A percentile compares a stretch with the other conserved stretches of the same genome.
These are phyloP conservation scores for Agrypnus murinus DNA, from an alignment of 2,888 invertebrate genomes.

Conservation along the genomic window DNA sequence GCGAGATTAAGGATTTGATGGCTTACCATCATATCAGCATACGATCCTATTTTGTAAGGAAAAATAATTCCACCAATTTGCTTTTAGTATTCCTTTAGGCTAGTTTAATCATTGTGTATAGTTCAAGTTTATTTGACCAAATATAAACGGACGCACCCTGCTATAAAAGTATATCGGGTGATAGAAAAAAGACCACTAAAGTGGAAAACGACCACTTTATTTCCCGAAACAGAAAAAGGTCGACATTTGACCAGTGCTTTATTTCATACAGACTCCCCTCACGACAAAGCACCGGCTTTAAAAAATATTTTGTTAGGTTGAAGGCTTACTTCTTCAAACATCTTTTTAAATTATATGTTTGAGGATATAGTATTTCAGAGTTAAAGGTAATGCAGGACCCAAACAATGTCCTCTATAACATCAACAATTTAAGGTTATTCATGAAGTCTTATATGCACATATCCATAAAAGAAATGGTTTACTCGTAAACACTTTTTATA, in stretches of 20 bases:
- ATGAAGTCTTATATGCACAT: too few relatives aligned
- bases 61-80: constrained; percentile 26
- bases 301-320: constrained; percentile 15
- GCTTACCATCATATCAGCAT: constrained; percentile 13
- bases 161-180: constrained; percentile 34
- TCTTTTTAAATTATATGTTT: too few relatives aligned
- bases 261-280: constrained; percentile 23
- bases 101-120: constrained; percentile 26
- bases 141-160: constrained; percentile 25
- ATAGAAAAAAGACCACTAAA: constrained; percentile 35
- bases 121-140: constrained; percentile 34
- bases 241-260: constrained; percentile 35
- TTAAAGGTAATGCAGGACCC: too few relatives aligned
- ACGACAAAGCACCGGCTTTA: constrained; percentile 38
- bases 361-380: too few relatives aligned
- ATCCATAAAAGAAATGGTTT: too few relatives aligned
- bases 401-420: too few relatives aligned
- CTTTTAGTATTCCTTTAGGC: constrained; percentile 27
- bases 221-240: constrained; percentile 33
- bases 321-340: too few relatives aligned
- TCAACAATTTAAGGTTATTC: too few relatives aligned
- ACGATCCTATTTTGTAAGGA: constrained; percentile 2
- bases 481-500: too few relatives aligned
- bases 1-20: constrained; percentile 40
- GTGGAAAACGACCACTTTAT: constrained; percentile 35